Conservation (phyloP, 2,113 vertebrate genomes). For the Chaetodon auriga region DNA sequence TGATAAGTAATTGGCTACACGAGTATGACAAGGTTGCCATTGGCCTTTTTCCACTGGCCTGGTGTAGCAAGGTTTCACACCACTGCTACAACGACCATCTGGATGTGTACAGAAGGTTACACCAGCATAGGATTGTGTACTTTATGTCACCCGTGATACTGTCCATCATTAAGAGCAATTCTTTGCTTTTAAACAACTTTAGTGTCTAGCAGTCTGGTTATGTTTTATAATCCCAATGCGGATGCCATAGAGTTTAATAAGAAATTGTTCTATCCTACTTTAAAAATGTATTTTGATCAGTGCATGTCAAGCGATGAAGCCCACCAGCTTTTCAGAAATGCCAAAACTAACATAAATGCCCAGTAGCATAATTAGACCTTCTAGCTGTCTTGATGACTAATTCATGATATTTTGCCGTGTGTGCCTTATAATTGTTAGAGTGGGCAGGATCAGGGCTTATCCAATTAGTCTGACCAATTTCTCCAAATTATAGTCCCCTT, state of each 20-base stretch:
- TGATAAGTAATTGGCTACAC: background rate
- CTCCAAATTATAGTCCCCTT: background rate
- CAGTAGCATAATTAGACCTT: slow-evolving; percentile 12
- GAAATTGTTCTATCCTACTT: background rate
- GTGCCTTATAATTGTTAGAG: background rate
- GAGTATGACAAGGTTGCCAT: background rate
- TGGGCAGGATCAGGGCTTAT: slow-evolving; percentile 4
- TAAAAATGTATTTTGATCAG: background rate
- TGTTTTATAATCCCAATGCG: background rate
- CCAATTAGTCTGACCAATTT: slow-evolving; percentile 20
- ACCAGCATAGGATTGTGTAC: background rate
- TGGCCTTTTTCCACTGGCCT: background rate
- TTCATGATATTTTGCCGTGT: slow-evolving; percentile 18
- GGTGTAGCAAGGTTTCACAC: background rate
- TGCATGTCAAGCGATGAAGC: background rate
- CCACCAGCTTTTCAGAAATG: slow-evolving; percentile 19
- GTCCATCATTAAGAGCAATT: background rate
- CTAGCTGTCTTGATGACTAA: slow-evolving; percentile 30
- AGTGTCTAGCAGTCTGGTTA: background rate
- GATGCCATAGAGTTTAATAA: background rate
- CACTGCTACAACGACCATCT: background rate
- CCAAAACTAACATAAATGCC: slow-evolving; percentile 22
- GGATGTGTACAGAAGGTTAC: slow-evolving; percentile 1
- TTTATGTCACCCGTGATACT: background rate
- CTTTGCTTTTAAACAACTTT: background rate